Evolutionary conservation across 2,113 vertebrate species (phyloP), one percentile per base, ranked within the genome.

Genomic region (Tretioscincus oriximinensis): DNA sequence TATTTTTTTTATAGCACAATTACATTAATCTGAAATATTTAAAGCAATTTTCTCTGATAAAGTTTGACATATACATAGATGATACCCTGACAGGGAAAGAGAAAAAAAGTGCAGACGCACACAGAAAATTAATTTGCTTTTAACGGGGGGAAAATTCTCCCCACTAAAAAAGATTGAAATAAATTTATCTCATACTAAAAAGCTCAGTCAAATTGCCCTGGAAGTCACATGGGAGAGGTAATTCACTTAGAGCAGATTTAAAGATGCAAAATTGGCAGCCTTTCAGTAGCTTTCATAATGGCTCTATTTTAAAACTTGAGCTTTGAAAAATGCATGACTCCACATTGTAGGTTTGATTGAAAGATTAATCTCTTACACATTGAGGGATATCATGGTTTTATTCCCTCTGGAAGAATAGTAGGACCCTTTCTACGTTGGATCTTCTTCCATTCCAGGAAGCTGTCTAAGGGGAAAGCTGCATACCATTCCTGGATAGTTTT

Each of bases 221-320:
- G 63, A 87, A 91, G 73, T 87, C 91, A 87, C 75, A 87, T 85
- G 85, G 87, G 91, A 90, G 89, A 90, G 78, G 85, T 63, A 84
- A 92, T 94, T 90, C 82, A 90, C 90, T 91, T 92, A 77, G 78
- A 83, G 76, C 83, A 86, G 78, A 89, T 92, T 92, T 89, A 88
- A 88, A 93, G 78, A 86, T 86, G 88, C 74, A 90, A 89, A 80
- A 88, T 82, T 93, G 93, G 88, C 91, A 93, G 90, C 11, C 47
- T 89, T 92, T 87, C 87, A 88, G 72, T 82, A 88, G 88, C 81
- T 88, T 92, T 90, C 86, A 89, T 90, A 93, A 94, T 93, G 92
- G 90, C 89, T 92, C 91, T 92, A 90, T 90, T 94, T 94, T 93
- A 93, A 41, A 93, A 94, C 89, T 90, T 87, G 87, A 90, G 71